phyloP scores from a whole-genome alignment of 2,888 invertebrate genomes.

The Agonopterix arenella region DNA sequence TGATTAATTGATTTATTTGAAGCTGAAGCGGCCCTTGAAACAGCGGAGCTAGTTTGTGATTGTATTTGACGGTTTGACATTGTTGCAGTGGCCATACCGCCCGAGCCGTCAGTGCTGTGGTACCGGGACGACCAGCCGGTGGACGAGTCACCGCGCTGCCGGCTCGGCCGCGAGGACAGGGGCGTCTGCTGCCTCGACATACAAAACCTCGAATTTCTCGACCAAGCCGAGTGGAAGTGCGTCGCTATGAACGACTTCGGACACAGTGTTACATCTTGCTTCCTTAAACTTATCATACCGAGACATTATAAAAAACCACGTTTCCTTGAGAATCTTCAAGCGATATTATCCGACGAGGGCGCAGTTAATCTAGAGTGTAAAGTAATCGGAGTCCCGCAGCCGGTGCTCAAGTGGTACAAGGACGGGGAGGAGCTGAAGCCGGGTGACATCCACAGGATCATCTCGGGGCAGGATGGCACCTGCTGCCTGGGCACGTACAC shows the following conservation, averaged over 20 bases:
- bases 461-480: conserved; percentile 92
- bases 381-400: conserved; percentile 94
- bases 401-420: conserved; percentile 94
- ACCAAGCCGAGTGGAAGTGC: conserved; percentile 96
- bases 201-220: conserved; percentile 84
- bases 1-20: too few species aligned
- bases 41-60: too few species aligned
- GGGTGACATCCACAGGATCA: conserved; percentile 93
- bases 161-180: conserved; percentile 80
- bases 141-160: conserved; percentile 81
- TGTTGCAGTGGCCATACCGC: conserved; percentile 83
- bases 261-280: conserved; percentile 91
- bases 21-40: too few species aligned
- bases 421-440: conserved; percentile 93
- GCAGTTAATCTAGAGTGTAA: conserved; percentile 95
- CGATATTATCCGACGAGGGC: conserved; percentile 91
- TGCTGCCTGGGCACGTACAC: conserved; percentile 94
- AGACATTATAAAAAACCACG: conserved; percentile 92
- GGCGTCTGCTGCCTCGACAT: conserved; percentile 86
- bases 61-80: neutral
- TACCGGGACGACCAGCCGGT: conserved; percentile 90
- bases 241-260: conserved; percentile 93
- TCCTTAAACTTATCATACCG: conserved; percentile 89
- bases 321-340: conserved; percentile 90
- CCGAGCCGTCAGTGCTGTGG: conserved; percentile 91